These are phyloP conservation scores for Trachymyrmex cornetzi DNA, from an alignment of 1,140 invertebrate species.

Conservation along the genomic window DNA sequence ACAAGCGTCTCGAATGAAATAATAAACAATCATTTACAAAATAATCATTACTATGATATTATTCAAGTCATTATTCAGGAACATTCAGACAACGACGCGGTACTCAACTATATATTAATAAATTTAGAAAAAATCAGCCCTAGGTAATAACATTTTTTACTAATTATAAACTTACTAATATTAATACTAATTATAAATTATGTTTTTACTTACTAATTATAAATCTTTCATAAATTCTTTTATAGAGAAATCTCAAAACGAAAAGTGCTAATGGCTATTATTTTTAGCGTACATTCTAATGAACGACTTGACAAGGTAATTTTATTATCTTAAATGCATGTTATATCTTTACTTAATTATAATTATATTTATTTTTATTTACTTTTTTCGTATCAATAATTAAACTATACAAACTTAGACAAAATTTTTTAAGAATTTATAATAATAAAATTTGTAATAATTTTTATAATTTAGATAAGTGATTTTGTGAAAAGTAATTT, in stretches of 20 bases:
- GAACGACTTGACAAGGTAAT: slow-evolving; percentile 42
- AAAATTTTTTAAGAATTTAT: neutral
- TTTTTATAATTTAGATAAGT: slow-evolving; percentile 1
- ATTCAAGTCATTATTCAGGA: neutral
- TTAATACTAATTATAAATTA: no score
- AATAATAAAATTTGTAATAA: slow-evolving; percentile 13
- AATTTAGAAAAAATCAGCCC: slow-evolving; percentile 13
- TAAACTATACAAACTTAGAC: no score
- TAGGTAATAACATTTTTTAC: neutral
- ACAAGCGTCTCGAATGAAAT: neutral
- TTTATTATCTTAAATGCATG: neutral
- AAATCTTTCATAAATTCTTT: slow-evolving; percentile 11
- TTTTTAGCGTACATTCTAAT: neutral
- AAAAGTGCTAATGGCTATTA: neutral
- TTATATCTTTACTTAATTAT: neutral
- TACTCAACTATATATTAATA: slow-evolving; percentile 16
- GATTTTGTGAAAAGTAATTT: slow-evolving; percentile 12
- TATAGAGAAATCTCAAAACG: neutral
- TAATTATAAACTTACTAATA: neutral
- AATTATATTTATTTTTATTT: neutral
- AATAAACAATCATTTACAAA: neutral
- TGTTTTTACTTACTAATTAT: slow-evolving; percentile 4
- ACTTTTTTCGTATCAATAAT: neutral
- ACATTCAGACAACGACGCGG: neutral
- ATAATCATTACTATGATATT: neutral